Percentiles rank a stretch among this genome's conserved stretches.
phyloP scores from a whole-genome alignment of 2,797 vertebrate species.

The Thalassophryne amazonica region DNA sequence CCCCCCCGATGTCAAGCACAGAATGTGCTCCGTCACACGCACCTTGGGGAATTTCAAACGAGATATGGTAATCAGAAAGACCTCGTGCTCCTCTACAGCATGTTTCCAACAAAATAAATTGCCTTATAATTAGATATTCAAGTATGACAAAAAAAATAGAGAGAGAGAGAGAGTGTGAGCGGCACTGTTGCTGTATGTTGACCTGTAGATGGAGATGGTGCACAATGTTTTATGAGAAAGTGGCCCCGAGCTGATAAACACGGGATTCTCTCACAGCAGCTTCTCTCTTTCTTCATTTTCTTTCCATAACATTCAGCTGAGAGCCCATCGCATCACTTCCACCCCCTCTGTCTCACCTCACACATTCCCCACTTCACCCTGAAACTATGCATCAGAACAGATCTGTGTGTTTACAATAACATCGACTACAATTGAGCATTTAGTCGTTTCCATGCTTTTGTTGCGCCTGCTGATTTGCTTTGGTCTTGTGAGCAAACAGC shows the following conservation, averaged over 20 bases:
- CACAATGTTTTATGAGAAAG: constrained; percentile 87
- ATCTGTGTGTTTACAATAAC: no score
- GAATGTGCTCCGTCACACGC: constrained; percentile 23
- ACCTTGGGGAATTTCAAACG: constrained; percentile 50
- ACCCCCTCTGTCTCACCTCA: neutral
- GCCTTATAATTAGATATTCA: constrained; percentile 60
- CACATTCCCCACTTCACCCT: neutral
- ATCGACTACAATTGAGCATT: no score
- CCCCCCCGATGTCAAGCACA: constrained; percentile 42
- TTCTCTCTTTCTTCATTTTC: constrained; percentile 17
- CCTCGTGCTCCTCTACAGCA: constrained; percentile 43
- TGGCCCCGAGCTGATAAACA: constrained; percentile 63
- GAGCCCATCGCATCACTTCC: neutral
- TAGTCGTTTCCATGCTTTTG: no score
- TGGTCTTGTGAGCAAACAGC: no score
- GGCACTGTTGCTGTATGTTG: constrained; percentile 88
- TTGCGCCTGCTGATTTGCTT: no score
- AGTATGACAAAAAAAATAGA: no score
- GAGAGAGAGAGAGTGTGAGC: constrained; percentile 45
- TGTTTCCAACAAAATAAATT: constrained; percentile 52
- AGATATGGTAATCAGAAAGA: constrained; percentile 56
- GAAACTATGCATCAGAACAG: neutral
- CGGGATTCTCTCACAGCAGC: constrained; percentile 38
- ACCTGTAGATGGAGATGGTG: constrained; percentile 99
- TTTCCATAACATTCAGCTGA: constrained; percentile 9